A percentile compares a stretch with the other conserved stretches of the same genome.
These are phyloP conservation scores for Haemorhous mexicanus DNA, from an alignment of 2,113 vertebrate genomes.

Conservation along the genomic window DNA sequence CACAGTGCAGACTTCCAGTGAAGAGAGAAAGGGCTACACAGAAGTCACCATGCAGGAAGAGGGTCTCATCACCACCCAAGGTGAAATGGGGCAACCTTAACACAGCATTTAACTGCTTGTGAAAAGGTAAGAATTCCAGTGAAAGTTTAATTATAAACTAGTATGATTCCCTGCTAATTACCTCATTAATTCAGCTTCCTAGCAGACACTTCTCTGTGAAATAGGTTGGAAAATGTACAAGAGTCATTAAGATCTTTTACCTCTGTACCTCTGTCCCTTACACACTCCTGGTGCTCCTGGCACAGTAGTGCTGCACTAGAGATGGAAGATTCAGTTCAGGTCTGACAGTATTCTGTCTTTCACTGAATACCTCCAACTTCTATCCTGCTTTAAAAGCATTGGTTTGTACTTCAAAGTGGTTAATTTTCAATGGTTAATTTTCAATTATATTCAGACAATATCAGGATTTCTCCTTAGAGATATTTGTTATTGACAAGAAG, in stretches of 20 bases:
- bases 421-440: not conserved
- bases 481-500: not conserved
- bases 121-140: not conserved
- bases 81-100: not conserved
- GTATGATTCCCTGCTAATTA: not conserved
- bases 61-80: rapidly evolving
- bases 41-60: rapidly evolving
- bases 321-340: not conserved
- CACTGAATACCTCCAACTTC: not conserved
- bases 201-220: not conserved
- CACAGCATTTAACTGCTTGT: not conserved
- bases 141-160: not conserved
- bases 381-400: not conserved
- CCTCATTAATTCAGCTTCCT: not conserved
- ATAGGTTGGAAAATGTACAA: not conserved
- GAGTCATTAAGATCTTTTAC: not conserved
- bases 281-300: not conserved
- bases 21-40: not conserved
- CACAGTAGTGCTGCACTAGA: not conserved
- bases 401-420: not conserved
- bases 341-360: not conserved
- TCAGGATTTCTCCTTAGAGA: not conserved
- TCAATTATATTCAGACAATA: not conserved
- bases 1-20: not conserved
- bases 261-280: not conserved